Evolutionary conservation across 2,797 vertebrate species (phyloP).

Genomic region (Typhlichthys subterraneus): DNA sequence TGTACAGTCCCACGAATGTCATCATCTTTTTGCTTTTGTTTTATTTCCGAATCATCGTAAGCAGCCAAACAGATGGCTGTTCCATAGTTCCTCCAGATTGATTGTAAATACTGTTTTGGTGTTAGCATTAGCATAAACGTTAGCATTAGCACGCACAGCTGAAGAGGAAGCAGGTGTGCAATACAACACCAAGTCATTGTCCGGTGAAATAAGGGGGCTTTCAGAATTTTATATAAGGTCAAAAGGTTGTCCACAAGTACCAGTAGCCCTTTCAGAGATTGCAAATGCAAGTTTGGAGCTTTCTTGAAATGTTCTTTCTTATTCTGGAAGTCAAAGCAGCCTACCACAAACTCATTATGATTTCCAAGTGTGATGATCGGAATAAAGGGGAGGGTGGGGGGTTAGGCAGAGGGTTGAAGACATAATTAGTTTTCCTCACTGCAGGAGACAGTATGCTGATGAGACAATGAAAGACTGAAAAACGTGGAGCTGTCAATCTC

Average conservation of each 20-base stretch:
- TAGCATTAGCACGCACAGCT: constrained; percentile 27
- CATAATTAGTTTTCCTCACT: constrained; percentile 81
- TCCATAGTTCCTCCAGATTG: constrained; percentile 64
- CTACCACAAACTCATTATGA: constrained; percentile 76
- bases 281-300: constrained; percentile 43
- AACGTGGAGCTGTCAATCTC: constrained; percentile 69
- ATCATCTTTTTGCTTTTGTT: constrained; percentile 66
- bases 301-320: constrained; percentile 17
- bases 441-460: constrained; percentile 78
- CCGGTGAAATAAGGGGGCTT: constrained; percentile 42
- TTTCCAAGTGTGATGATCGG: constrained; percentile 75
- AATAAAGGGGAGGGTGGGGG: constrained; percentile 62
- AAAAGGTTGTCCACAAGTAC: constrained; percentile 64
- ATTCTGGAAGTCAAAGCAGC: constrained; percentile 58
- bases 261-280: constrained; percentile 43
- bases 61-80: constrained; percentile 80
- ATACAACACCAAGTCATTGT: constrained; percentile 36
- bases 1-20: constrained; percentile 42
- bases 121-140: neutral
- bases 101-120: constrained; percentile 52
- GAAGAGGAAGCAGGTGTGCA: constrained; percentile 61
- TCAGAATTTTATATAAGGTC: constrained; percentile 49
- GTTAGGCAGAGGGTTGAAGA: constrained; percentile 72
- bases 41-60: constrained; percentile 84
- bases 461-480: constrained; percentile 72